Conservation (phyloP, 2,797 vertebrate genomes). For the Balearica regulorum region DNA sequence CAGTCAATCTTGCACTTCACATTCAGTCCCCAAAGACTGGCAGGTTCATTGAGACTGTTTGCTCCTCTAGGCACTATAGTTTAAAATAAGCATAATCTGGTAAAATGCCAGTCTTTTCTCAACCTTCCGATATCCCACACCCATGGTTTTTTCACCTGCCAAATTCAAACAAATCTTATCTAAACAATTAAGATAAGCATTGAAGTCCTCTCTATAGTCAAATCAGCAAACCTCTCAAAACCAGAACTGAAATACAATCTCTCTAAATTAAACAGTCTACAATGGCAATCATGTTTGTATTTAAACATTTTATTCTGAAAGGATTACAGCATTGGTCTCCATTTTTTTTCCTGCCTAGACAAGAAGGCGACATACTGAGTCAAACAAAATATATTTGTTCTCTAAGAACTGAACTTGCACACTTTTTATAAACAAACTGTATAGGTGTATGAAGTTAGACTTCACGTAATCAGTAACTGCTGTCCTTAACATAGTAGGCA, state of each 20-base stretch:
- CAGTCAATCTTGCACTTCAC: neutral
- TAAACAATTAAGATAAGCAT: constrained; percentile 78
- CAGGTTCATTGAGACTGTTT: constrained; percentile 53
- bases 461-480: constrained; percentile 70
- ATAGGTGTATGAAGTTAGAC: constrained; percentile 69
- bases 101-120: constrained; percentile 49
- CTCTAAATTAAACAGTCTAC: constrained; percentile 83
- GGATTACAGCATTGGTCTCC: constrained; percentile 85
- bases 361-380: constrained; percentile 87
- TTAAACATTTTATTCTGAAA: constrained; percentile 92
- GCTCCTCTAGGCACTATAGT: constrained; percentile 19
- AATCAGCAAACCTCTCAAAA: constrained; percentile 79
- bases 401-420: constrained; percentile 78
- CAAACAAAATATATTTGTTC: constrained; percentile 86
- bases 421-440: constrained; percentile 70
- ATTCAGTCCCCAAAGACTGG: neutral
- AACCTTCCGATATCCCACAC: constrained; percentile 59
- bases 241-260: constrained; percentile 84
- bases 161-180: constrained; percentile 75
- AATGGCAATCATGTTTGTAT: constrained; percentile 87
- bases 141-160: constrained; percentile 76
- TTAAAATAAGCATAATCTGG: constrained; percentile 62
- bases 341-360: constrained; percentile 82
- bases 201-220: constrained; percentile 64
- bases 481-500: constrained; percentile 58